These are phyloP conservation scores for Naso thynnoides DNA, from an alignment of 2,797 vertebrate genomes.

Conservation along the genomic window DNA sequence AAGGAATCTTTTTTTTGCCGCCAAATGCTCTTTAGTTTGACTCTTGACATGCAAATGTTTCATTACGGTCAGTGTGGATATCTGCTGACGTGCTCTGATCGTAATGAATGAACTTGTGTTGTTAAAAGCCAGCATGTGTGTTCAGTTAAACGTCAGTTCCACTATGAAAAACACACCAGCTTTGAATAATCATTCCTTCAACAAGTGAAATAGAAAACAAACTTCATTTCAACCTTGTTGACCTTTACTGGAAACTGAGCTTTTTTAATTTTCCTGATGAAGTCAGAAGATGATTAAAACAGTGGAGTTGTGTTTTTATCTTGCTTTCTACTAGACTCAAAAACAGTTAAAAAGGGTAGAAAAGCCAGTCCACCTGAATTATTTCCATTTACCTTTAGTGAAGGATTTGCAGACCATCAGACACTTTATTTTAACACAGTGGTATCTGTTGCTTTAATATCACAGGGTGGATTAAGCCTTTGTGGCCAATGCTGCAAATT, in stretches of 20 bases:
- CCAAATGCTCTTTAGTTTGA: constrained; percentile 4
- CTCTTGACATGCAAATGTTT: neutral
- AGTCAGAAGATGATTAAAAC: neutral
- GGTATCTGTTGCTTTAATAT: too few species aligned
- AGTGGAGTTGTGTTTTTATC: neutral
- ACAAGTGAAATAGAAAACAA: neutral
- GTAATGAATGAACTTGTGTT: constrained; percentile 8
- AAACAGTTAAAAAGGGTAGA: too few species aligned
- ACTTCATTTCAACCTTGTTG: neutral
- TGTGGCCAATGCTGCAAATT: too few species aligned
- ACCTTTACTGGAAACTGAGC: constrained; percentile 17
- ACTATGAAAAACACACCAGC: constrained; percentile 1
- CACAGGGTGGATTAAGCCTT: too few species aligned
- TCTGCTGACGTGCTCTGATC: neutral
- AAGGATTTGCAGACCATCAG: too few species aligned
- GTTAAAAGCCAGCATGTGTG: constrained; percentile 17
- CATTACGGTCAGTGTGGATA: too few species aligned
- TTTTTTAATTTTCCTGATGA: constrained; percentile 5
- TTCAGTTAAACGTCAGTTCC: neutral
- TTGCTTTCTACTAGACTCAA: neutral
- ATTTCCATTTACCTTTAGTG: too few species aligned
- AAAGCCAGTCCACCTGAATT: too few species aligned
- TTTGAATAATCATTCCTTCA: constrained; percentile 11
- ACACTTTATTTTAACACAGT: too few species aligned
- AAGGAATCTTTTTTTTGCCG: neutral